These are phyloP conservation scores for Mobula hypostoma DNA, from an alignment of 2,113 vertebrate species.

Conservation along the genomic window DNA sequence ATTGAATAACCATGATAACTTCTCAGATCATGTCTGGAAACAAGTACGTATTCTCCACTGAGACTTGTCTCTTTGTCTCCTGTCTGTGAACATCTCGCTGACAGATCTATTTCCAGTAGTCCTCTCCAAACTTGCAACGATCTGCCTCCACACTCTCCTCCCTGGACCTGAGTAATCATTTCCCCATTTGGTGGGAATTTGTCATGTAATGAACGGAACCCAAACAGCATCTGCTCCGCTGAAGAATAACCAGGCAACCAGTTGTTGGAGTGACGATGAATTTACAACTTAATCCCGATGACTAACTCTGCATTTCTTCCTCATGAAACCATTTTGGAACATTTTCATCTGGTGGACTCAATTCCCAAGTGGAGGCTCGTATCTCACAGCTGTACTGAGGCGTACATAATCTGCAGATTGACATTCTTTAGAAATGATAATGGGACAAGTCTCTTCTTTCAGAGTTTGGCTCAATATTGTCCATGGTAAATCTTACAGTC, in stretches of 20 bases:
- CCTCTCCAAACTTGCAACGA: background rate
- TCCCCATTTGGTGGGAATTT: background rate
- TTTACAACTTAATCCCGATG: constrained; percentile 34
- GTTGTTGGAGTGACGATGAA: constrained; percentile 22
- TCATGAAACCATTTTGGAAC: constrained; percentile 33
- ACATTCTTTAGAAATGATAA: background rate
- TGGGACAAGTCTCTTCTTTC: background rate
- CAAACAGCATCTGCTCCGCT: constrained; percentile 11
- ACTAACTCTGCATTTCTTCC: constrained; percentile 35
- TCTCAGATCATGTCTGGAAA: background rate
- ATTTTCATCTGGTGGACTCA: constrained; percentile 20
- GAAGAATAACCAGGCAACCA: constrained; percentile 7
- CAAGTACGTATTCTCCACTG: background rate
- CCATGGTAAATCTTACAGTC: background rate
- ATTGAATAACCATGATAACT: background rate
- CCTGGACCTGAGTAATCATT: constrained; percentile 20
- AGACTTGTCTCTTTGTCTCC: background rate
- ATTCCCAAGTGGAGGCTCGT: background rate
- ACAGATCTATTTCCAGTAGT: background rate
- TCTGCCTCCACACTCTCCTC: constrained; percentile 7
- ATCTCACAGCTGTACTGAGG: constrained; percentile 15
- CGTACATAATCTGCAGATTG: constrained; percentile 18
- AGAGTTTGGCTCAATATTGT: background rate
- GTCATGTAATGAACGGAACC: background rate
- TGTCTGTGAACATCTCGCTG: background rate